Evolutionary conservation across 2,797 vertebrate genomes (phyloP), one percentile per base, ranked within the genome.

Genomic region (Danio aesculapii): DNA sequence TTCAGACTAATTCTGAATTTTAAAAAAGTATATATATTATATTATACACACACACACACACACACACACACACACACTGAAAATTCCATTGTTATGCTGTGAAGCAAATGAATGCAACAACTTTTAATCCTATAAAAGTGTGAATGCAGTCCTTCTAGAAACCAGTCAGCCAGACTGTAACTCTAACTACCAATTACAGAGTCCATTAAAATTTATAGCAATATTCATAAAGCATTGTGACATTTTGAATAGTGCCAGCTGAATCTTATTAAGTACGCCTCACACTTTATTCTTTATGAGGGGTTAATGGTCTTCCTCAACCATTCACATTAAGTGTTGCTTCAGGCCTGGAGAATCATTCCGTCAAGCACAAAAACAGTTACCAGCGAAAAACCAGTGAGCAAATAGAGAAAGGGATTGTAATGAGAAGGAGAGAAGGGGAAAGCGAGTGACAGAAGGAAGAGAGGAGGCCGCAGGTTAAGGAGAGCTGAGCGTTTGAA

Each of bases 251-350:
- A 53, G 79, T 90, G 90, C 90, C 90, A 91, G 91, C 89, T 88
- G 88, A 92, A 91, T 89, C 87, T 85, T 87, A 89, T 90, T 93
- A 91, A 91, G 90, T 90, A 91, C 80, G 76, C 85, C 89, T 83
- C 82, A 86, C 85, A 75, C 89, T 79, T 78, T 85, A 79, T 87
- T 83, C 87, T 88, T 90, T 89, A 88, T 91, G 90, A 90, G 84
- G 88, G 80, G 87, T 86, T 74, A 86, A 91, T 91, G 88, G 69
- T 90, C 88, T 91, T 86, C 72, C 75, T 75, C 58, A 64, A 13
- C 84, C 82, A 79, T 81, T 76, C 53, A 83, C 85, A 91, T 92
- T 88, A 90, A 92, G 55, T 19, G 5, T 19, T 73, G 21, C 58
- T 84, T 83, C 79, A 78, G 21, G 69, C 67, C 30, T 43, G 8